phyloP scores from a whole-genome alignment of 2,113 vertebrate genomes.

The Todiramphus chloris region DNA sequence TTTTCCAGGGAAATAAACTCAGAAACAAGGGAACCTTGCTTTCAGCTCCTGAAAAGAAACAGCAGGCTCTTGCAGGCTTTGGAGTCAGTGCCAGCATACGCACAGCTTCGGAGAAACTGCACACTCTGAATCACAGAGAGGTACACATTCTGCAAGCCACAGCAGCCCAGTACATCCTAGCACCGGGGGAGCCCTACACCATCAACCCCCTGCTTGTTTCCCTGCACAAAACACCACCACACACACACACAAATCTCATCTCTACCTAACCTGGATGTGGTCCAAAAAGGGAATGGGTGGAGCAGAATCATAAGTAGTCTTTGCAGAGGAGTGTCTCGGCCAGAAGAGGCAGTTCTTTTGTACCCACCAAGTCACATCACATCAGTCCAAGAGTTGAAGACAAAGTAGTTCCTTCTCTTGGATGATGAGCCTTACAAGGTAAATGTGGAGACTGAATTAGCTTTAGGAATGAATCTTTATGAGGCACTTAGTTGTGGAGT shows the following conservation, averaged over 20 bases:
- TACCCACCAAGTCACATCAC: not conserved
- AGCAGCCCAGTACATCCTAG: not conserved
- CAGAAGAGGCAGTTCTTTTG: not conserved
- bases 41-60: not conserved
- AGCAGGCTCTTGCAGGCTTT: not conserved
- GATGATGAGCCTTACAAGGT: not conserved
- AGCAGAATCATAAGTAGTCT: not conserved
- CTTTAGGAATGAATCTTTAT: not conserved
- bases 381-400: not conserved
- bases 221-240: not conserved
- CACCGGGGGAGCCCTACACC: not conserved
- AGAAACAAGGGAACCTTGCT: not conserved
- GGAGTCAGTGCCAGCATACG: accelerated
- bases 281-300: not conserved
- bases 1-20: slow-evolving; percentile 15
- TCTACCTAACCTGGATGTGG: not conserved
- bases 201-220: not conserved
- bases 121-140: accelerated
- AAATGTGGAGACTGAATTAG: not conserved
- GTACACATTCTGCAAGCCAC: not conserved
- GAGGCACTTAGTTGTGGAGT: not conserved
- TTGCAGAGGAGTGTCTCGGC: not conserved
- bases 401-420: not conserved
- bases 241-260: not conserved
- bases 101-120: not conserved